Conservation (phyloP, 1,140 invertebrate species). For the Arion vulgaris region DNA sequence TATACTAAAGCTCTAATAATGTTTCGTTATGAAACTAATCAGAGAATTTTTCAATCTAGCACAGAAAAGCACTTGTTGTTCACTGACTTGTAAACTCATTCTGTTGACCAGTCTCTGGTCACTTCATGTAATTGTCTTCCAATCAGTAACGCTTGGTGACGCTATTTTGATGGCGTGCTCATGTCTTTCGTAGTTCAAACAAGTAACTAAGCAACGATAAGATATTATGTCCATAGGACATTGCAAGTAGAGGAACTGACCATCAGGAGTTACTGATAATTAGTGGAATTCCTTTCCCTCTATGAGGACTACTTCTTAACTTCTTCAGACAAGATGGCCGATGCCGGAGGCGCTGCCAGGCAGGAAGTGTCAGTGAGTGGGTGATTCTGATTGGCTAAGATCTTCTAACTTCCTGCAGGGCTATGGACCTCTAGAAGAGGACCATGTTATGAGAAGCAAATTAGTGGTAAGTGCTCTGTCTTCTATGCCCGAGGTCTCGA, state of each 20-base stretch:
- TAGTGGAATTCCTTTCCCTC: neutral
- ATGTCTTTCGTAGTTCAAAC: neutral
- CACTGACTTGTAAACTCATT: neutral
- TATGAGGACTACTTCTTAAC: neutral
- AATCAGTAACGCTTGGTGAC: neutral
- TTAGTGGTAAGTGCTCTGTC: constrained; percentile 15
- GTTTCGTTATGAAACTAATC: no score
- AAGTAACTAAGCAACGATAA: neutral
- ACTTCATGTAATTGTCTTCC: neutral
- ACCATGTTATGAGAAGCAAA: constrained; percentile 22
- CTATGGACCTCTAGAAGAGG: constrained; percentile 10
- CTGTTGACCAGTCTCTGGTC: neutral
- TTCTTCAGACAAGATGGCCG: constrained; percentile 20
- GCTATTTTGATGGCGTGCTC: neutral
- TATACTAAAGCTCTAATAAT: no score
- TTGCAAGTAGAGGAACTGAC: neutral
- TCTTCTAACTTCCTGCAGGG: constrained; percentile 18
- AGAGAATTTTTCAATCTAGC: no score
- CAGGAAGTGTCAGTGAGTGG: constrained; percentile 26
- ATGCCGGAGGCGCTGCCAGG: neutral
- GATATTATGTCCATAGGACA: constrained; percentile 11
- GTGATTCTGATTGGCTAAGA: constrained; percentile 22
- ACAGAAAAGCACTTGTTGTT: no score
- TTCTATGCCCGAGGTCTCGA: neutral
- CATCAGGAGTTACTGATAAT: constrained; percentile 9